Conservation (phyloP, 2,797 vertebrate species). For the Potorous gilbertii region DNA sequence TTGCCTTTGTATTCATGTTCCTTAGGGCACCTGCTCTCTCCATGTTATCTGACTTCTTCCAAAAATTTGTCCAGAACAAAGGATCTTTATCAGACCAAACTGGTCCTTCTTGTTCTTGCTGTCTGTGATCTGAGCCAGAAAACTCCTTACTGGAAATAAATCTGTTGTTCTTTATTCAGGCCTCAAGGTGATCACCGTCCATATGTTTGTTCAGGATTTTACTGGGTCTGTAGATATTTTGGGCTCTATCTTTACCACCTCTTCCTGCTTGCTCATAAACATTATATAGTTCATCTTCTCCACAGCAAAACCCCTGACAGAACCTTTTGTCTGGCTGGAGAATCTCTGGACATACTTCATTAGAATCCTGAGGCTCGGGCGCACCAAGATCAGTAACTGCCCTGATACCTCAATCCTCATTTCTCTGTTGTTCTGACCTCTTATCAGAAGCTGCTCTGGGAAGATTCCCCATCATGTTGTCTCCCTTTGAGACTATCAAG, state of each 20-base stretch:
- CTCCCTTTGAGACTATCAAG: constrained; percentile 92
- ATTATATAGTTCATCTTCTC: constrained; percentile 93
- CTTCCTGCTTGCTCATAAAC: constrained; percentile 94
- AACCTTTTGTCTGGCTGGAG: constrained; percentile 93
- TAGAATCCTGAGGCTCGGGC: constrained; percentile 90
- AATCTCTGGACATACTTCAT: constrained; percentile 93
- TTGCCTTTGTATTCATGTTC: constrained; percentile 94
- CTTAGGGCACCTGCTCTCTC: constrained; percentile 90
- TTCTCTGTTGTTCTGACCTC: constrained; percentile 94
- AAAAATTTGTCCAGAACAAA: constrained; percentile 97
- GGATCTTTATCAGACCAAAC: constrained; percentile 95
- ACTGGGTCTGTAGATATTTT: constrained; percentile 90
- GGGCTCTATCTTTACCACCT: constrained; percentile 91
- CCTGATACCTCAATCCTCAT: constrained; percentile 94
- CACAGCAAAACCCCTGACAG: constrained; percentile 94
- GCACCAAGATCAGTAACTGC: constrained; percentile 92
- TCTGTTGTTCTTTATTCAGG: constrained; percentile 90
- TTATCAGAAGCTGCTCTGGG: constrained; percentile 93
- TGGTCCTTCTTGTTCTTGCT: constrained; percentile 89
- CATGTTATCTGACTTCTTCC: constrained; percentile 95
- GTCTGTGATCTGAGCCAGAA: constrained; percentile 89
- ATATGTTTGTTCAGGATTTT: constrained; percentile 92
- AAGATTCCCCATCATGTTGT: constrained; percentile 94
- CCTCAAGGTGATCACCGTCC: constrained; percentile 91
- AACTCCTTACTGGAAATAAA: constrained; percentile 93